phyloP scores from a whole-genome alignment of 2,113 vertebrate genomes.

The Chaetodon trifascialis region DNA sequence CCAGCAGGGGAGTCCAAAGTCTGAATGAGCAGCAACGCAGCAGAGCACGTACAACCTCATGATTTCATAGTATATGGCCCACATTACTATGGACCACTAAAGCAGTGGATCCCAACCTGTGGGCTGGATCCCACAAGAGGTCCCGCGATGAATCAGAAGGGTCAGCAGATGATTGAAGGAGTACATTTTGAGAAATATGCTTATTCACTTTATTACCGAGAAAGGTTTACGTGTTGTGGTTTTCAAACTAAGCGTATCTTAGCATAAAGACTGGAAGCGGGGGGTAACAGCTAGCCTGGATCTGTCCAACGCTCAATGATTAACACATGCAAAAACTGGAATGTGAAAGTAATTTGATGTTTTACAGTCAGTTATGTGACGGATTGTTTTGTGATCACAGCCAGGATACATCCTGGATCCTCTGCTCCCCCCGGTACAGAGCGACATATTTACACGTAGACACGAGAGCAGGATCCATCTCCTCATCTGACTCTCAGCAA shows the following conservation, averaged over 20 bases:
- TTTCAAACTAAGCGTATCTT: background rate
- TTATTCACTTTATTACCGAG: background rate
- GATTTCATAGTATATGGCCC: conserved; percentile 39
- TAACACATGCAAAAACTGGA: too few species aligned
- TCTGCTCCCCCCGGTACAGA: background rate
- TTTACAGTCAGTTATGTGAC: background rate
- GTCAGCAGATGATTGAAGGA: conserved; percentile 39
- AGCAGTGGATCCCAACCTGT: conserved; percentile 33
- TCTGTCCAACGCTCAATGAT: background rate
- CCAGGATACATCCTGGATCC: background rate
- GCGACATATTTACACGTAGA: background rate
- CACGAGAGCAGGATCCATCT: background rate
- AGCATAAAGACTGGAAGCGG: background rate
- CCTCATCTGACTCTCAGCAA: background rate
- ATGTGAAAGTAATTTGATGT: too few species aligned
- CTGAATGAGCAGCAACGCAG: conserved; percentile 58
- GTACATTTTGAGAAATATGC: background rate
- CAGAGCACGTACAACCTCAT: conserved; percentile 35
- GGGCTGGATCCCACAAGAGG: conserved; percentile 42
- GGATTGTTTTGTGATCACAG: background rate
- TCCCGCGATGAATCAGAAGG: conserved; percentile 9
- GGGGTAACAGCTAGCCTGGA: too few species aligned
- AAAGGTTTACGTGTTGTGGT: conserved; percentile 9
- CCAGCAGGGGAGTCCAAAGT: conserved; percentile 67
- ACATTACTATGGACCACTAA: conserved; percentile 29